Percentiles rank a stretch among this genome's conserved stretches.
phyloP scores from a whole-genome alignment of 37 sponge, comb jelly and placozoan genomes.

The Aphrocallistes beatrix region DNA sequence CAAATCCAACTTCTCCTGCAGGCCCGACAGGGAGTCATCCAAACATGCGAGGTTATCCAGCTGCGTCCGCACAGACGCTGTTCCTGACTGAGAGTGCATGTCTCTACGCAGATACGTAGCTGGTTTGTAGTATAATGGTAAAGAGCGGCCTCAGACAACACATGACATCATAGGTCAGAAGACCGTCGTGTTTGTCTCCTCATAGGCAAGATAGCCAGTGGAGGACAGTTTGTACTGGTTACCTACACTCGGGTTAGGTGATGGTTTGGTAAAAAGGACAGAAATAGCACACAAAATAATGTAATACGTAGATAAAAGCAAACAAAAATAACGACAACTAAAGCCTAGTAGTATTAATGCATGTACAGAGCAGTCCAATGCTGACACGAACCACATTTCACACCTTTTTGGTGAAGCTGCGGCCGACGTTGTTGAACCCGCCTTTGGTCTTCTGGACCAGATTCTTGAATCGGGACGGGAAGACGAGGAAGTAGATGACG shows the following conservation, averaged over 20 bases:
- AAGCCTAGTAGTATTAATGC: neutral
- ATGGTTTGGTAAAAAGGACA: neutral
- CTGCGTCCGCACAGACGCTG: neutral
- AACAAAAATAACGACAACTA: neutral
- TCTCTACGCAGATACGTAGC: too few species aligned
- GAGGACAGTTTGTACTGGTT: neutral
- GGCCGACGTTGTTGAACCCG: conserved; percentile 30
- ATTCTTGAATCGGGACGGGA: conserved; percentile 35
- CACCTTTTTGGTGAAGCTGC: conserved; percentile 64
- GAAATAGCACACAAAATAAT: neutral
- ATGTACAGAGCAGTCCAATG: neutral
- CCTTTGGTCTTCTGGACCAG: conserved; percentile 16
- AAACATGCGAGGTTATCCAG: neutral
- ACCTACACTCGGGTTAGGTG: neutral
- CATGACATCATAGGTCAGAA: conserved; percentile 4
- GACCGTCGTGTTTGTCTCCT: neutral
- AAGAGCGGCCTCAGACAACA: conserved; percentile 18
- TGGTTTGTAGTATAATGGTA: too few species aligned
- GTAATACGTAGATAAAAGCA: neutral
- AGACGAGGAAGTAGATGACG: conserved; percentile 34
- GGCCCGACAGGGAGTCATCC: neutral
- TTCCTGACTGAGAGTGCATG: too few species aligned
- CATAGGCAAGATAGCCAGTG: neutral
- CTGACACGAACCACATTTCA: neutral
- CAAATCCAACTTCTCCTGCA: neutral